Percentiles rank a stretch among this genome's conserved stretches.
Conservation (phyloP, 2,888 invertebrate species). For the Nomada lathburiana region DNA sequence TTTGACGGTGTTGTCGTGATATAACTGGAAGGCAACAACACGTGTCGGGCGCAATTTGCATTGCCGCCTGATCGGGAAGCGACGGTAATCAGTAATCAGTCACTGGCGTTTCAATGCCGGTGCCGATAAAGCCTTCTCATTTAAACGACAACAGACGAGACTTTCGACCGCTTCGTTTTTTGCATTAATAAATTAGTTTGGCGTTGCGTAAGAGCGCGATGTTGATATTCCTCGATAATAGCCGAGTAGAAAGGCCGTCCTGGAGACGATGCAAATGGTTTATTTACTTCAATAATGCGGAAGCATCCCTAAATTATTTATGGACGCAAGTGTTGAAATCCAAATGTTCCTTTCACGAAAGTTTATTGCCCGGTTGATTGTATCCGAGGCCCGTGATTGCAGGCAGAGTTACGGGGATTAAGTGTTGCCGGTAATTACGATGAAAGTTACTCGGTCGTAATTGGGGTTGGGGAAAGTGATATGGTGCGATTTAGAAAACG, state of each 20-base stretch:
- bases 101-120: slow-evolving; percentile 29
- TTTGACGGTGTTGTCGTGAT: slow-evolving; percentile 40
- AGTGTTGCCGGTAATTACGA: slow-evolving; percentile 72
- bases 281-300: not conserved
- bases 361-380: slow-evolving; percentile 6
- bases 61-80: slow-evolving; percentile 41
- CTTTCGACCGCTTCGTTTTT: too few relatives aligned
- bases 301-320: not conserved
- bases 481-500: slow-evolving; percentile 55
- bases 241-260: too few relatives aligned
- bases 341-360: slow-evolving; percentile 2
- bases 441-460: slow-evolving; percentile 70
- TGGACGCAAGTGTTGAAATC: not conserved
- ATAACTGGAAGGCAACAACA: slow-evolving; percentile 64
- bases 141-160: too few relatives aligned
- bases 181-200: too few relatives aligned
- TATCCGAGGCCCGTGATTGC: slow-evolving; percentile 65
- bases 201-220: too few relatives aligned
- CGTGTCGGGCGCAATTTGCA: slow-evolving; percentile 63
- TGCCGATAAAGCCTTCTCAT: too few relatives aligned
- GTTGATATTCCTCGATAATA: too few relatives aligned
- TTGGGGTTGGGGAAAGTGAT: slow-evolving; percentile 75
- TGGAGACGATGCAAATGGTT: too few relatives aligned
- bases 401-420: slow-evolving; percentile 57
- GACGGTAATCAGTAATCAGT: slow-evolving; percentile 58